Base-by-base conservation (phyloP, 2,113 vertebrate species). In the Neotoma lepida region DNA sequence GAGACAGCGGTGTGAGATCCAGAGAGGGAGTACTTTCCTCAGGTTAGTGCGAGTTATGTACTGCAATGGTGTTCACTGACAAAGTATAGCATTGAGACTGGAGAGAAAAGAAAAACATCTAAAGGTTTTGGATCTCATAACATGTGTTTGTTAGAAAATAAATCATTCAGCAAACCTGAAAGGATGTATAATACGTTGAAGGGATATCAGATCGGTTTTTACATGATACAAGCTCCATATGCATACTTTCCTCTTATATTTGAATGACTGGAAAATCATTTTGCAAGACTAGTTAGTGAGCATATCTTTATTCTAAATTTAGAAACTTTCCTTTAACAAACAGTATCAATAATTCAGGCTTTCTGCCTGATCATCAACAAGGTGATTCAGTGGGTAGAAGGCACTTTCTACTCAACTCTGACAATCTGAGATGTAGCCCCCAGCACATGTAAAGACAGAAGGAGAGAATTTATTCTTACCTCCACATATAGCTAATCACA, bases 291-390 rank as follows among this genome's bases (percentile, higher is more conserved):
- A 35, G 5, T 9, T 82, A 39, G 4, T 88, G 22, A 86, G 81
- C 66, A 44, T 76, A 20, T 51, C 26, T 85, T 76, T 28, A 46
- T 66, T 56, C 61, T 78, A 73, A 80, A 91, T 63, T 63, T 56
- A 74, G 85, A 88, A 91, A 64, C 33, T 56, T 51, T 87, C 54
- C 64, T 89, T 74, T 49, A 58, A 46, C 58, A 28, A 90, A 78
- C 4, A n/a, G 39, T 66, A 90, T 63, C 1, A 56, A 49, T 6
- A 78, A 74, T 89, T 58, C 87, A 70, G 73, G 74, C 13, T 49
- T 46, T 15, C 26, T n/a, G n/a, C n/a, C n/a, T n/a, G n/a, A n/a
- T n/a, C 15, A 1, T 13, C 44, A 17, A 44, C 6, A 30, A 76
- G 13, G 35, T 68, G 66, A 15, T 28, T 68, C 66, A 68, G 33